Conservation (phyloP, 1,140 invertebrate genomes). For the Drosophila serrata region DNA sequence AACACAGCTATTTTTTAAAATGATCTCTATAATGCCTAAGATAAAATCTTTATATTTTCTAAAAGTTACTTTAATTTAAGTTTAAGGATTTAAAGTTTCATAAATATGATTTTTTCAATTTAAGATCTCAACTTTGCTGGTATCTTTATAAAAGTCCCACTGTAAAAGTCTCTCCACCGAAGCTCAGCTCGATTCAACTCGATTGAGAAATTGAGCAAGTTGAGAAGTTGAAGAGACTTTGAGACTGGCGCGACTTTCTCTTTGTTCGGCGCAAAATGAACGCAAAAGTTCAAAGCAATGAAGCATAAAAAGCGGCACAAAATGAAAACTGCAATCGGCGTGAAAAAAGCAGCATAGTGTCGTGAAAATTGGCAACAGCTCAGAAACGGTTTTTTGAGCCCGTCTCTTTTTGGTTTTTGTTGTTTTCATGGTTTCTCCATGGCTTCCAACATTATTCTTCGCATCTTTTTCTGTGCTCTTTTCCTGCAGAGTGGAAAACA, state of each 20-base stretch:
- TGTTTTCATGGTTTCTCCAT: slow-evolving; percentile 23
- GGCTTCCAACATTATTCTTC: slow-evolving; percentile 17
- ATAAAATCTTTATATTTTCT: too few species aligned
- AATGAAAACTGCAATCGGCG: slow-evolving; percentile 32
- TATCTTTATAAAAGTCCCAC: background rate
- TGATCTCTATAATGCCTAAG: too few species aligned
- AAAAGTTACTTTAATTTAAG: too few species aligned
- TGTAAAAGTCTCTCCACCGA: background rate
- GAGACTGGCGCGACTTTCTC: slow-evolving; percentile 66
- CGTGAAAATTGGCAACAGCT: slow-evolving; percentile 66
- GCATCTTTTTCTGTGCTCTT: slow-evolving; percentile 38
- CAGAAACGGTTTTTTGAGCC: slow-evolving; percentile 32
- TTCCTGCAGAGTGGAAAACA: slow-evolving; percentile 64
- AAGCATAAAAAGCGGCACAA: slow-evolving; percentile 66
- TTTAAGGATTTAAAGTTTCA: background rate
- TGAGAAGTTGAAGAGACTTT: slow-evolving; percentile 31
- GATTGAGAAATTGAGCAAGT: slow-evolving; percentile 28
- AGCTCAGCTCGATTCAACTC: slow-evolving; percentile 6
- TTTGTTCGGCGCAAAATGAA: slow-evolving; percentile 71
- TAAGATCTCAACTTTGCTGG: background rate
- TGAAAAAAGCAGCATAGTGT: slow-evolving; percentile 26
- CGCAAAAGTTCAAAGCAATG: slow-evolving; percentile 82
- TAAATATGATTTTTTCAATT: background rate
- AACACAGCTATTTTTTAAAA: too few species aligned
- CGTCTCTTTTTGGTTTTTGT: slow-evolving; percentile 1